Evolutionary conservation across 2,797 vertebrate species (phyloP).

Genomic region (Spatula clypeata): DNA sequence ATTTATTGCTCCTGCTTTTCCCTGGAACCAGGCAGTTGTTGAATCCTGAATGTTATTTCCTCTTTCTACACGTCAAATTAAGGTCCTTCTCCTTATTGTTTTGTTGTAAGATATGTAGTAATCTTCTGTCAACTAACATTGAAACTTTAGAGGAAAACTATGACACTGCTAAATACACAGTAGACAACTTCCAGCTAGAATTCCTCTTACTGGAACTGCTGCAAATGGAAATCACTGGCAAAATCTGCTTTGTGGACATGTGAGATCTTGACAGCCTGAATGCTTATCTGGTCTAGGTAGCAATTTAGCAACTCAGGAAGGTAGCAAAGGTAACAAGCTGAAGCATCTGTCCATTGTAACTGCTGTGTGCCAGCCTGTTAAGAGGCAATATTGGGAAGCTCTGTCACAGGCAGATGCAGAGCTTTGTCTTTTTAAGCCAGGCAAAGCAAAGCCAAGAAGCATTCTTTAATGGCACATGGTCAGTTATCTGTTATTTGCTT

Average conservation of each 20-base stretch:
- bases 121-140: background rate
- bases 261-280: background rate
- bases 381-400: background rate
- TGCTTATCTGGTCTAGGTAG: background rate
- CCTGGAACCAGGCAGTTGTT: background rate
- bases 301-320: background rate
- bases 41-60: background rate
- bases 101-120: background rate
- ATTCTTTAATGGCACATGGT: rapidly evolving
- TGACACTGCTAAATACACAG: background rate
- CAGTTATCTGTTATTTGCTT: background rate
- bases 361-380: rapidly evolving
- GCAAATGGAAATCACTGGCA: background rate
- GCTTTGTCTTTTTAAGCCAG: background rate
- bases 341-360: rapidly evolving
- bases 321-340: background rate
- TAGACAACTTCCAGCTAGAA: background rate
- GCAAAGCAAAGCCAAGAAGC: background rate
- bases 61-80: background rate
- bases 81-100: background rate
- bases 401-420: rapidly evolving
- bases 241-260: rapidly evolving
- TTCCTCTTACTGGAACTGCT: background rate
- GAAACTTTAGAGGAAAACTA: background rate
- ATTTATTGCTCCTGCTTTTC: background rate